Evolutionary conservation across 2,797 vertebrate genomes (phyloP).

Genomic region (Oreortyx pictus): DNA sequence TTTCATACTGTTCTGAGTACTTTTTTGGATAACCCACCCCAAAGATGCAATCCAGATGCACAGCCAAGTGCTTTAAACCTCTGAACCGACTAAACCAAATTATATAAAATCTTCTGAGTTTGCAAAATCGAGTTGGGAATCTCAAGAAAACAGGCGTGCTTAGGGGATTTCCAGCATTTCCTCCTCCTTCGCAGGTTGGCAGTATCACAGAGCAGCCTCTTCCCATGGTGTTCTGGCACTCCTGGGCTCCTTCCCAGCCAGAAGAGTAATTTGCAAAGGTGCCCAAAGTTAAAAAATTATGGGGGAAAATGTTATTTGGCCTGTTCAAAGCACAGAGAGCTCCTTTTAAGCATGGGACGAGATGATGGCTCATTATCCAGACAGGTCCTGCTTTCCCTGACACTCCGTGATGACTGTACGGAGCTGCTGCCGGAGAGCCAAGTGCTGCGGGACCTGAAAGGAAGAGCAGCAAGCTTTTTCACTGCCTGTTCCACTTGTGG

Average conservation of each 20-base stretch:
- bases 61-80: constrained; percentile 63
- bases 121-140: constrained; percentile 51
- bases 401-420: background rate
- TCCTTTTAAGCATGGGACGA: background rate
- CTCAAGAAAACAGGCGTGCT: constrained; percentile 48
- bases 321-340: background rate
- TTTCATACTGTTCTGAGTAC: constrained; percentile 19
- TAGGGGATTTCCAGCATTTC: constrained; percentile 65
- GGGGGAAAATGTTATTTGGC: background rate
- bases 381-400: background rate
- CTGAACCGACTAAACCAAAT: constrained; percentile 52
- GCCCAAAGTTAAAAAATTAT: constrained; percentile 5
- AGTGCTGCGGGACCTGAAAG: background rate
- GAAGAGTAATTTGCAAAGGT: constrained; percentile 43
- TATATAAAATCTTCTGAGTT: constrained; percentile 59
- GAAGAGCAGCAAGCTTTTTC: background rate
- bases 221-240: constrained; percentile 51
- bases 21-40: constrained; percentile 31
- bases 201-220: constrained; percentile 54
- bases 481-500: background rate
- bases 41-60: constrained; percentile 51
- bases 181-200: constrained; percentile 61
- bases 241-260: constrained; percentile 17
- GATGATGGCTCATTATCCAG: background rate
- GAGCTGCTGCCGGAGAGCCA: background rate